Base-by-base conservation (phyloP, 2,888 invertebrate genomes). In the Acrobasis repandana region DNA sequence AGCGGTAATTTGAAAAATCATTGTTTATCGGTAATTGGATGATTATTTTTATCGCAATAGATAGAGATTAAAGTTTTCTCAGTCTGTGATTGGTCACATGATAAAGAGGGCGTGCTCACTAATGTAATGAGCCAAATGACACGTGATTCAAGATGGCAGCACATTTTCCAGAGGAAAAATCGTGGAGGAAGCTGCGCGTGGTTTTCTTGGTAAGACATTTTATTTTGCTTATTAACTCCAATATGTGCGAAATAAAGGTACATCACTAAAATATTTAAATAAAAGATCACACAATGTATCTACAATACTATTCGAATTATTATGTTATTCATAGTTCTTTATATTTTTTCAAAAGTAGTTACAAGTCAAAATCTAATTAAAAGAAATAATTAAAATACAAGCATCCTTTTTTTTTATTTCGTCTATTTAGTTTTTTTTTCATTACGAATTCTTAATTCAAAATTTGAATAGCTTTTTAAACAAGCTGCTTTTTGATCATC, bases 141-240 rank as follows among this genome's bases (percentile, higher is more conserved):
- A 90, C 85, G 91, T 91, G 91, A 91, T 85, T 70, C 85, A 91
- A 91, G 76, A 91, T 91, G 91, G 91, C 90, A 62, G 80, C 75
- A 68, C 71, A 71, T 73, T 80, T 83, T 82, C 79, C 79, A 80
- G 77, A 71, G 68, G 77, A 74, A 80, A 82, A 79, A 67, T 70
- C 60, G 66, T 65, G 63, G 67, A 69, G 77, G 76, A 79, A 75
- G 68, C 68, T 71, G 57, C 66, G 64, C 65, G 57, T 60, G 65
- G 63, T 61, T 65, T 66, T 59, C 52, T 64, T 62, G 90, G 90
- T 90, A 81, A 88, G 89, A 82, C 59, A 33, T 36, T 43, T 38
- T 14, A 38, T 11, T 38, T 43, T n/a, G n/a, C n/a, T n/a, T 43
- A 4, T n/a, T 43, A n/a, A 43, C 14, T 28, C 6, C 4, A 20